These are phyloP conservation scores for Perccottus glenii DNA, from an alignment of 2,113 vertebrate species.

Conservation along the genomic window DNA sequence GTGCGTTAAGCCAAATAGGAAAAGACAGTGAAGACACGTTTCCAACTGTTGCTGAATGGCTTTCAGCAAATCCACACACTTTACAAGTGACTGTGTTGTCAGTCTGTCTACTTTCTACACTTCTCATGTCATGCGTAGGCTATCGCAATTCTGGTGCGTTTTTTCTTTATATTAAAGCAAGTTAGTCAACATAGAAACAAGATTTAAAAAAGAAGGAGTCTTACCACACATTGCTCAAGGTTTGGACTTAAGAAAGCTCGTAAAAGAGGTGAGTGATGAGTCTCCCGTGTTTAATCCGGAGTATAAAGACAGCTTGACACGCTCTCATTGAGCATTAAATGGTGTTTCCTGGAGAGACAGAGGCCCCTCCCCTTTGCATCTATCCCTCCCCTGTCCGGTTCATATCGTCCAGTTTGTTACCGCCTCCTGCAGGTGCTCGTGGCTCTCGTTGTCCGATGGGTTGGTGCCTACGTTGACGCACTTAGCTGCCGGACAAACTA, in stretches of 20 bases:
- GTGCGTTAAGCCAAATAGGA: neutral
- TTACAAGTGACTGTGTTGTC: neutral
- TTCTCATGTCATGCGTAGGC: neutral
- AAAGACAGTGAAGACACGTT: neutral
- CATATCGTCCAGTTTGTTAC: neutral
- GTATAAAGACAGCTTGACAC: constrained; percentile 2
- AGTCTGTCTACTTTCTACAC: neutral
- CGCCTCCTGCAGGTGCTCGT: constrained; percentile 17
- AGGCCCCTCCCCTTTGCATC: constrained; percentile 40
- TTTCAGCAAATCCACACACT: neutral
- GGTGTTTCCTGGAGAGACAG: constrained; percentile 31
- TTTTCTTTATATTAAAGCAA: neutral
- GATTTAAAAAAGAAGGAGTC: neutral
- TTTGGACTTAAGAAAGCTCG: neutral
- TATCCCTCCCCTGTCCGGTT: constrained; percentile 34
- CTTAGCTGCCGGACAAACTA: neutral
- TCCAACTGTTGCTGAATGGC: neutral
- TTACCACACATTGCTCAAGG: constrained; percentile 73
- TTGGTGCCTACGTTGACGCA: neutral
- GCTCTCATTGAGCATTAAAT: constrained; percentile 54
- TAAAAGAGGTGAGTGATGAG: constrained; percentile 3
- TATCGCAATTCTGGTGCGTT: neutral
- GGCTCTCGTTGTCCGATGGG: neutral
- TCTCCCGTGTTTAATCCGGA: constrained; percentile 28
- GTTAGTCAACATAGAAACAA: too few species aligned